Base-by-base conservation (phyloP, 1,140 invertebrate species). In the Leucophenga varia region DNA sequence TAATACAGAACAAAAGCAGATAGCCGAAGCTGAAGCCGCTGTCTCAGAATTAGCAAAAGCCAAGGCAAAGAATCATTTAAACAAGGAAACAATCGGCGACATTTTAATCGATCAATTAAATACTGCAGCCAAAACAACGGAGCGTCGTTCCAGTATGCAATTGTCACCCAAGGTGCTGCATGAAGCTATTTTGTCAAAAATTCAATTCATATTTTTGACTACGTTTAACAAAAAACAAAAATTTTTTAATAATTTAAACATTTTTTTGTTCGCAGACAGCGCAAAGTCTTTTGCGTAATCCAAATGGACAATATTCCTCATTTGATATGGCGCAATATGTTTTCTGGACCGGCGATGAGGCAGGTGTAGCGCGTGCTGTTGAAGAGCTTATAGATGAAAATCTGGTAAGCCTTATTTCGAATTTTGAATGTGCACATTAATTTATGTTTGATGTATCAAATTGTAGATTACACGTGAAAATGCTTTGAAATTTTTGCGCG, bases 271-370 rank as follows among this genome's bases (percentile, higher is more conserved):
- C 64, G 16, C 53, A 77, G 75, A 61, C 70, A 14, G 75, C 72
- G 3, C 69, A 75, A 49, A 69, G 57, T 28, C 48, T 75, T 20
- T 45, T 75, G 35, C 59, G 54, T 13, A 70, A 80, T 57, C 55
- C 78, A 1, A 81, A 80, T 38, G 79, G 82, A 2, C 84, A 85
- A 47, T 85, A 85, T 52, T 82, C 84, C 0, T 83, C 85, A 2
- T 69, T 85, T 36, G 85, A 87, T 54, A 85, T 87, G 82, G 87
- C 87, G 0, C 85, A 88, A 57, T 89, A 89, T 49, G 82, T 89
- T 2, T 87, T 86, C 59, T 87, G 85, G 84, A 89, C 86, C 3
- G 86, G 86, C 5, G 86, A 89, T 71, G 86, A 89, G 60, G 81
- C 82, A 34, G 85, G 86, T 2, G 86, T 88, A 1, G 86, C 86